Base-by-base conservation (phyloP, 2,888 invertebrate species). In the Eutolmus rufibarbis region DNA sequence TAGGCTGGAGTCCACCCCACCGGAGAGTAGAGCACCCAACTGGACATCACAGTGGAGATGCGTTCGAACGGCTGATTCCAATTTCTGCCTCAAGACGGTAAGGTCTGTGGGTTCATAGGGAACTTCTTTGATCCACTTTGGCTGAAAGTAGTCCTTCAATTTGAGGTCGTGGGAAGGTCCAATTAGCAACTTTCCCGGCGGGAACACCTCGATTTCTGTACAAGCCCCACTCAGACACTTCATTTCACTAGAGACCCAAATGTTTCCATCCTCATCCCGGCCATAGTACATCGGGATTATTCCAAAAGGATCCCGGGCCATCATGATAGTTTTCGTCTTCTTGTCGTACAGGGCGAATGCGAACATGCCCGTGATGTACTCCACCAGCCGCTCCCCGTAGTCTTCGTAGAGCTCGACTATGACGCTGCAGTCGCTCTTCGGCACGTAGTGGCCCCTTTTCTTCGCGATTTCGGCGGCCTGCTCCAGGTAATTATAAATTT, bases 1-100 rank as follows among this genome's bases (percentile, higher is more conserved):
- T n/a, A 93, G 88, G 84, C 93, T 93, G 34, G 93, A 93, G 85
- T 93, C 93, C 2, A 93, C 92, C 1, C 93, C 93, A 2, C 93
- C 93, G 0, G 92, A 92, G 0, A 93, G 90, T 16, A 93, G 86
- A 0, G 93, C 92, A 0, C 92, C 93, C 51, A 92, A 91, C 2
- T 90, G 89, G 0, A 92, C 93, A 89, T 93, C 92, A 85, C 93
- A 93, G 23, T 92, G 92, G 4, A 93, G 90, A 90, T 93, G 93
- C 1, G 92, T 91, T 78, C 92, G 91, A 16, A 93, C 93, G 0
- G 93, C 92, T 2, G 90, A 91, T 87, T 92, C 92, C 37, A 93
- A 88, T 28, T 88, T 91, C 66, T 90, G 87, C 23, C 91, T 90
- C 19, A 93, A 87, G 8, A 91, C 40, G 0, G 89, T 77, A 57